Percentiles rank a stretch among this genome's conserved stretches.
These are phyloP conservation scores for Melipona quadrifasciata DNA, from an alignment of 1,140 invertebrate genomes.

Conservation along the genomic window DNA sequence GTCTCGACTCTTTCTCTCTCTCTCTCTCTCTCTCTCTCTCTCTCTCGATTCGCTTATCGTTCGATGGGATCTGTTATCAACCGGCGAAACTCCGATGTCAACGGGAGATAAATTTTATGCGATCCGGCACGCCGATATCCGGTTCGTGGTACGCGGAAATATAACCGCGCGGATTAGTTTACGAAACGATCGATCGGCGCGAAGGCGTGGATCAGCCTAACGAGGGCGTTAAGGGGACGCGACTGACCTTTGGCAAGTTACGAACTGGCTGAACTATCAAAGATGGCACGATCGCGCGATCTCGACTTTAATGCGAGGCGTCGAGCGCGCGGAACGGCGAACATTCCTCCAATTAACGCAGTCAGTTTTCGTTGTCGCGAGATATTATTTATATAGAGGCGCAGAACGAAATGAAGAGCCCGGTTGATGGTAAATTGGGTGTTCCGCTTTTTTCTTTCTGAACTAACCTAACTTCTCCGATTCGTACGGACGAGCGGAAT, in stretches of 20 bases:
- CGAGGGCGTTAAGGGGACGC: slow-evolving; percentile 52
- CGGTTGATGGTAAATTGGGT: background rate
- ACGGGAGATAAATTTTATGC: slow-evolving; percentile 51
- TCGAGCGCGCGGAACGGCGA: background rate
- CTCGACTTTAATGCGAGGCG: background rate
- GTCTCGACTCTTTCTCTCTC: no score
- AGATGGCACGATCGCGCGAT: background rate
- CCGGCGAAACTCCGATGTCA: slow-evolving; percentile 31
- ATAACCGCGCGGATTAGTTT: slow-evolving; percentile 48
- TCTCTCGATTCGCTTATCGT: slow-evolving; percentile 48
- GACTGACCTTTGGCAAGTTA: background rate
- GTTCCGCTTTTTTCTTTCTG: background rate
- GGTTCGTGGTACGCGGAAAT: slow-evolving; percentile 50
- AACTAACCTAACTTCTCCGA: background rate
- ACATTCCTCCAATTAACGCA: slow-evolving; percentile 7
- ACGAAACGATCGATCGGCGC: slow-evolving; percentile 62
- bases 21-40: no score
- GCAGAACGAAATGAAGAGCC: background rate
- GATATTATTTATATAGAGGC: background rate
- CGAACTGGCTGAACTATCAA: background rate
- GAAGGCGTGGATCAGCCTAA: slow-evolving; percentile 34
- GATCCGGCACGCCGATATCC: slow-evolving; percentile 47
- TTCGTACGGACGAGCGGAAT: background rate
- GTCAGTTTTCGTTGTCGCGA: background rate
- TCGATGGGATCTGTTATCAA: slow-evolving; percentile 53